Conservation (phyloP, 2,113 vertebrate species). For the Rhinoptilus africanus region DNA sequence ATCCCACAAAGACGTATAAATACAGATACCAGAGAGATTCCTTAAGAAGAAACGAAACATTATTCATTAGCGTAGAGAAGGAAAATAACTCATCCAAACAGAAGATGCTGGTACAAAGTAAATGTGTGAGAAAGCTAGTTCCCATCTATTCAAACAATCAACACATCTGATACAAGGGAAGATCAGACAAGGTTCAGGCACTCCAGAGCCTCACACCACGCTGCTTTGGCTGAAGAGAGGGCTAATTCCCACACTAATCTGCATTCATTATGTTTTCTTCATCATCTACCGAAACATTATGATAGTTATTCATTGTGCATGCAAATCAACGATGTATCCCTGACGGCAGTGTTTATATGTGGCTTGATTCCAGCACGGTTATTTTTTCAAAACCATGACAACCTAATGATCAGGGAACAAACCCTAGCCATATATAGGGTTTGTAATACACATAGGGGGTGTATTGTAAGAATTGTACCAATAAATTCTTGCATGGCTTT, state of each 20-base stretch:
- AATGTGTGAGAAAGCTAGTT: background rate
- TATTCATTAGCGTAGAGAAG: background rate
- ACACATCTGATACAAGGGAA: background rate
- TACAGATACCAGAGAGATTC: background rate
- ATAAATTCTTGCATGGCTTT: background rate
- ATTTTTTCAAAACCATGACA: background rate
- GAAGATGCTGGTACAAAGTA: background rate
- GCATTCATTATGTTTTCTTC: background rate
- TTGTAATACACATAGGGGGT: background rate
- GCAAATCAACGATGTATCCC: background rate
- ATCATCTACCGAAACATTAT: background rate
- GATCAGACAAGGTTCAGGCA: background rate
- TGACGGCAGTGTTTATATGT: background rate
- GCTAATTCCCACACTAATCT: background rate
- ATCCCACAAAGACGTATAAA: background rate
- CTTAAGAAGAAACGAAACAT: background rate
- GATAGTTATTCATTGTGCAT: background rate
- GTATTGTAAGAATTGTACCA: background rate
- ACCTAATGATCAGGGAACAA: background rate
- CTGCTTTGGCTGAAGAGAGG: background rate
- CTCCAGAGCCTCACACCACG: background rate
- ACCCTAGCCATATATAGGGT: background rate
- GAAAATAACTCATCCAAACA: background rate
- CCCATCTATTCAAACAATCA: background rate
- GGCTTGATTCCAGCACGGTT: background rate